Conservation (phyloP, 2,888 invertebrate species). For the Sepiola atlantica region DNA sequence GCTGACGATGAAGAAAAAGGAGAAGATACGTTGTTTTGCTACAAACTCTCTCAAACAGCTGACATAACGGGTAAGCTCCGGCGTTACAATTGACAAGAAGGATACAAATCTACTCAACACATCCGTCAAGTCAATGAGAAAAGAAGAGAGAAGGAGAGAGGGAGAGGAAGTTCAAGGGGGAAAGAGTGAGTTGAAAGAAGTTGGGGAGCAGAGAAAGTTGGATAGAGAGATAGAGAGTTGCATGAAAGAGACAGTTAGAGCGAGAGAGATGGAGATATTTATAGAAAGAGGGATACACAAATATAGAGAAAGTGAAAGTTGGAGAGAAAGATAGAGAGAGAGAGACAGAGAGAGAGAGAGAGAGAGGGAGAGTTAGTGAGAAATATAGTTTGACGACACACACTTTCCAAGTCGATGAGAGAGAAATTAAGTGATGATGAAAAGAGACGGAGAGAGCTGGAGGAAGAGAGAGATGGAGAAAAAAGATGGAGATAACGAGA, state of each 20-base stretch:
- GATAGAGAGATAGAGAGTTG: neutral
- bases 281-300: neutral
- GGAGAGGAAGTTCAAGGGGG: neutral
- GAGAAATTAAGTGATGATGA: no score
- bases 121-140: neutral
- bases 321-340: neutral
- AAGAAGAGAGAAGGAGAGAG: neutral
- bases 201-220: neutral
- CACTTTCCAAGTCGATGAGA: no score
- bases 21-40: neutral
- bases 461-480: no score
- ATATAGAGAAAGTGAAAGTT: no score
- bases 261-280: neutral
- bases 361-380: no score
- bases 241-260: no score
- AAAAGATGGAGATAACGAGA: no score
- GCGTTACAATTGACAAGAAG: neutral
- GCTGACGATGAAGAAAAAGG: neutral
- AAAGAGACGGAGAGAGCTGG: no score
- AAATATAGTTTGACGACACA: no score
- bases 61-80: conserved; percentile 5
- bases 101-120: conserved; percentile 32
- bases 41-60: conserved; percentile 22
- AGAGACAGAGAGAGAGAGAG: neutral
- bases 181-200: neutral